These are phyloP conservation scores for Ischnura elegans DNA, from an alignment of 2,888 invertebrate species.

Conservation along the genomic window DNA sequence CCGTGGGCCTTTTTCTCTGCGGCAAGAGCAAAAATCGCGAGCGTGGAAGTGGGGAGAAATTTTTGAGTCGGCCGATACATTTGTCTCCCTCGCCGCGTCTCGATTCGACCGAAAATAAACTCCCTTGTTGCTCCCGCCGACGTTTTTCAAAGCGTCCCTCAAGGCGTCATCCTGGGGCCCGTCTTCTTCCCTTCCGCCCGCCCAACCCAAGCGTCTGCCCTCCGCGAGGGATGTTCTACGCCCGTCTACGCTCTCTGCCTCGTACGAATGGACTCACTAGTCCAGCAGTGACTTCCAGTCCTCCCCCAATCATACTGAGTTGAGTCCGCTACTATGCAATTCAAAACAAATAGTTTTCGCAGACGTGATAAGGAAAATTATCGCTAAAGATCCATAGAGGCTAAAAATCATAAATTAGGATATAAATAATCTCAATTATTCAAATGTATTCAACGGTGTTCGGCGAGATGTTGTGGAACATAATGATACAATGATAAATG, in stretches of 20 bases:
- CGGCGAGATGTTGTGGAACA: too few species aligned
- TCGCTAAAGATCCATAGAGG: too few species aligned
- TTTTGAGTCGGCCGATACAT: not conserved
- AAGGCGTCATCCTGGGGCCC: not conserved
- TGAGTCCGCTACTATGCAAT: too few species aligned
- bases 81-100: not conserved
- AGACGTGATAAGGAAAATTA: too few species aligned
- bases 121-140: not conserved
- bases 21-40: slow-evolving; percentile 7
- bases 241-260: too few species aligned
- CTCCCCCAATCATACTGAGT: too few species aligned
- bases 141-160: slow-evolving; percentile 16
- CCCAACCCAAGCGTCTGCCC: not conserved
- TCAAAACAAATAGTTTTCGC: too few species aligned
- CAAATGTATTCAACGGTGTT: too few species aligned
- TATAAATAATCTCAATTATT: too few species aligned
- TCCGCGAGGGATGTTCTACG: not conserved
- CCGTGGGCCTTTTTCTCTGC: not conserved
- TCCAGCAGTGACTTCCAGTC: not conserved
- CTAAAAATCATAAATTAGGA: too few species aligned
- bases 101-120: slow-evolving; percentile 26
- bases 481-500: too few species aligned
- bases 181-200: not conserved
- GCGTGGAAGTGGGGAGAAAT: not conserved
- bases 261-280: too few species aligned